phyloP scores from a whole-genome alignment of 2,797 vertebrate species.

The Pangasius krempfi region DNA sequence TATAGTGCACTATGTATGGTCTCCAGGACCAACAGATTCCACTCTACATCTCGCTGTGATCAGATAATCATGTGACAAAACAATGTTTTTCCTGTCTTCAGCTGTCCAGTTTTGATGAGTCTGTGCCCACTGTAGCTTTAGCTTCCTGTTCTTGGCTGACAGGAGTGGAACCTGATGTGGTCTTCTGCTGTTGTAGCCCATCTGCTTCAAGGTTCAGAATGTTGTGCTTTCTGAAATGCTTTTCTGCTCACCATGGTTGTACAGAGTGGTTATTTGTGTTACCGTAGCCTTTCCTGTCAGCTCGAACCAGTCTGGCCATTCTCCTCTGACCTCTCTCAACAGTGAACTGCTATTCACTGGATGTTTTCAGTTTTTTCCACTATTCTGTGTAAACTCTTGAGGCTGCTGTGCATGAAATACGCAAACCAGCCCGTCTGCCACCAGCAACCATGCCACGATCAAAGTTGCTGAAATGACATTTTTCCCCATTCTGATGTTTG shows the following conservation, averaged over 20 bases:
- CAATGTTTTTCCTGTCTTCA: not conserved
- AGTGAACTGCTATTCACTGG: not conserved
- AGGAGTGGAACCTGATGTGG: not conserved
- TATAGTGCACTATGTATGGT: not conserved
- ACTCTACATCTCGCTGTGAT: not conserved
- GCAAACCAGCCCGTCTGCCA: not conserved
- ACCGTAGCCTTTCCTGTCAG: not conserved
- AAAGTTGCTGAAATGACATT: not conserved
- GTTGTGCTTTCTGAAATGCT: not conserved
- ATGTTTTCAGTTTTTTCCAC: not conserved
- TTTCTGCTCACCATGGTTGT: not conserved
- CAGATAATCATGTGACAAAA: not conserved
- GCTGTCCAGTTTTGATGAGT: not conserved
- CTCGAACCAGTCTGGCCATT: not conserved
- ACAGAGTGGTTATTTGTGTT: not conserved
- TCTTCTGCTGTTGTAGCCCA: not conserved
- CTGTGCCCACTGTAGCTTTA: not conserved
- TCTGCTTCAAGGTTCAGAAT: not conserved
- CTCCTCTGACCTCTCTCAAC: not conserved
- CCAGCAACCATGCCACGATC: not conserved
- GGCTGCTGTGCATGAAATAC: not conserved
- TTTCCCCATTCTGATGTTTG: not conserved
- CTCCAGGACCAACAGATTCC: not conserved
- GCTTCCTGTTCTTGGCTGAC: not conserved
- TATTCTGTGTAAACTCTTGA: not conserved